phyloP scores from a whole-genome alignment of 1,140 invertebrate genomes.

The Microplitis demolitor region DNA sequence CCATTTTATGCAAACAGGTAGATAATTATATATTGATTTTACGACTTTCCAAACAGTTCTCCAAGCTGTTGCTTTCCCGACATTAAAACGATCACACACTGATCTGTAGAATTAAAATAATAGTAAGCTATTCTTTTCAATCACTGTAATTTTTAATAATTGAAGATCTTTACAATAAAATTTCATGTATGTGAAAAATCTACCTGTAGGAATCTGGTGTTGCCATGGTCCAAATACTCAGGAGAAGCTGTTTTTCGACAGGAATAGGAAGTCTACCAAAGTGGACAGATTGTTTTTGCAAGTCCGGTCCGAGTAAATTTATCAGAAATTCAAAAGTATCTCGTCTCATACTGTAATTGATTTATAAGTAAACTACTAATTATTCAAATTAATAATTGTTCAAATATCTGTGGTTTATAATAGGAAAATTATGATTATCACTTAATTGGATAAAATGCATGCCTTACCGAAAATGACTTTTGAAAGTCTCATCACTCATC shows the following conservation, averaged over 20 bases:
- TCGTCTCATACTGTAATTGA: constrained; percentile 3
- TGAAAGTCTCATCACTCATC: constrained; percentile 2
- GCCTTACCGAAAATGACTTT: constrained; percentile 11
- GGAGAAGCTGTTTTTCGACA: constrained; percentile 3
- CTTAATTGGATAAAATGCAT: background rate
- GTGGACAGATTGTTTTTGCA: background rate
- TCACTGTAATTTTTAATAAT: background rate
- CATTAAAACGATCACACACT: constrained; percentile 4
- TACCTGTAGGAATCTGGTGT: constrained; percentile 12
- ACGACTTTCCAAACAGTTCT: constrained; percentile 18
- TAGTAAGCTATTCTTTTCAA: background rate
- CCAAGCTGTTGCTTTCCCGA: constrained; percentile 23
- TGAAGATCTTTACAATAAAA: background rate
- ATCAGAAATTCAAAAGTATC: constrained; percentile 7
- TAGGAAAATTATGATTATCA: background rate
- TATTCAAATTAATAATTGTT: background rate
- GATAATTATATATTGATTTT: background rate
- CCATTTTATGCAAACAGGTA: constrained; percentile 23
- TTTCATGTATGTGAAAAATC: background rate
- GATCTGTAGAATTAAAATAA: background rate
- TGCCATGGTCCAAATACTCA: constrained; percentile 3
- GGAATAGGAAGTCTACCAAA: background rate
- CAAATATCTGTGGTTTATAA: background rate
- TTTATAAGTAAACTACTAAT: too few relatives aligned
- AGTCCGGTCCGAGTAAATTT: background rate